Evolutionary conservation across 2,797 vertebrate genomes (phyloP).

Genomic region (Pteronotus mesoamericanus): DNA sequence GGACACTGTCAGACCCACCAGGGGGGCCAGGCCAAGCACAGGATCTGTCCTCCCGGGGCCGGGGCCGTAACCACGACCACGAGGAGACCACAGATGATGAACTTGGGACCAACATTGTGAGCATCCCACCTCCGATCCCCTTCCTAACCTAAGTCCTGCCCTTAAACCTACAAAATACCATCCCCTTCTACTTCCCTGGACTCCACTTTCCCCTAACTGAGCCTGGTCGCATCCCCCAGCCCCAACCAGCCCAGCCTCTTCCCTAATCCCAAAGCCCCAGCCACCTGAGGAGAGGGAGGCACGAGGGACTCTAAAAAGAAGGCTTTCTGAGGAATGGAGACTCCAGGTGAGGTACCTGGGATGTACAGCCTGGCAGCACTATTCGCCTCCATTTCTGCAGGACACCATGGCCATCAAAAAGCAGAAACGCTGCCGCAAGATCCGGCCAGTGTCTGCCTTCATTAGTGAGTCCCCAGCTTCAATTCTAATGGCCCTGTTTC

Average conservation of each 20-base stretch:
- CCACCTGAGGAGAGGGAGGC: neutral
- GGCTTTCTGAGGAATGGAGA: neutral
- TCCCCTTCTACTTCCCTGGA: neutral
- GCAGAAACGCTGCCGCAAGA: constrained; percentile 89
- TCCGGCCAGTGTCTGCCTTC: constrained; percentile 92
- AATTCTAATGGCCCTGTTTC: neutral
- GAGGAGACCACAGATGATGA: constrained; percentile 90
- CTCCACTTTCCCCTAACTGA: neutral
- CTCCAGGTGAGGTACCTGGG: neutral
- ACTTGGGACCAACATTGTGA: constrained; percentile 90
- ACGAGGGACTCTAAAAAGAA: neutral
- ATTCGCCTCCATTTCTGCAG: constrained; percentile 74
- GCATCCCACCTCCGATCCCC: constrained; percentile 28
- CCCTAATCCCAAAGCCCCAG: neutral
- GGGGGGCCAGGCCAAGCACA: constrained; percentile 75
- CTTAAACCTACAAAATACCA: neutral
- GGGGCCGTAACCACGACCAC: constrained; percentile 77
- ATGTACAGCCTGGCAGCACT: neutral
- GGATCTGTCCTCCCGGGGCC: constrained; percentile 75
- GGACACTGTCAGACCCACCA: constrained; percentile 84
- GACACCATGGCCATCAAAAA: constrained; percentile 95
- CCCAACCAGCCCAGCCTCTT: neutral
- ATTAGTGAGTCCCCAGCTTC: constrained; percentile 85
- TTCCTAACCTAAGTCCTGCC: neutral
- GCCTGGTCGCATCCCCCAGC: neutral